phyloP scores from a whole-genome alignment of 2,113 vertebrate species.

The Myrmecobius fasciatus region DNA sequence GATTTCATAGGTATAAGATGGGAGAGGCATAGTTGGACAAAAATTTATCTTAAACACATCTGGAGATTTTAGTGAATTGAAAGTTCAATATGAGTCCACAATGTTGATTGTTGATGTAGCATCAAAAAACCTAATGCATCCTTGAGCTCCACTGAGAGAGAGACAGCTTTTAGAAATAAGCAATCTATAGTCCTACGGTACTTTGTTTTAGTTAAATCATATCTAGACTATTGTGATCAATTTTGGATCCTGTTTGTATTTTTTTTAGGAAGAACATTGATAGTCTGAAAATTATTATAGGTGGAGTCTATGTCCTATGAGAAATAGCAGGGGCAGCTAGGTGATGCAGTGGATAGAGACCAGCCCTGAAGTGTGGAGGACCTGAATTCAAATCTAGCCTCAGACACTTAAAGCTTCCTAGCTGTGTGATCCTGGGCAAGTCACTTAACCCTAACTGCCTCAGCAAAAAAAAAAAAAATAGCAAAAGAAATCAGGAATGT shows the following conservation, averaged over 20 bases:
- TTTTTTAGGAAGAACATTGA: background rate
- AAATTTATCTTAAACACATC: background rate
- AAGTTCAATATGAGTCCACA: background rate
- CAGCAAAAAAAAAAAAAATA: too few relatives aligned
- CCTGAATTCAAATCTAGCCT: too few relatives aligned
- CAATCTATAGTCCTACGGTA: background rate
- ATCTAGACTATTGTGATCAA: background rate
- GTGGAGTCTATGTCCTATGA: background rate
- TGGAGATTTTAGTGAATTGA: background rate
- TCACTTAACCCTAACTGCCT: too few relatives aligned
- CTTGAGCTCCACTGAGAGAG: background rate
- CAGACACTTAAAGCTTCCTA: too few relatives aligned
- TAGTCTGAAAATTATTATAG: background rate
- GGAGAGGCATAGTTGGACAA: background rate
- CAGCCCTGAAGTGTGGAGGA: too few relatives aligned
- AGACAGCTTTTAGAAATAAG: background rate
- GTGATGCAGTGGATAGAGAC: too few relatives aligned
- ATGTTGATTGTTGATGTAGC: background rate
- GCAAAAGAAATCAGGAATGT: background rate
- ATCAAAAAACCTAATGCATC: background rate
- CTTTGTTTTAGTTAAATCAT: background rate
- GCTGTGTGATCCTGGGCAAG: too few relatives aligned
- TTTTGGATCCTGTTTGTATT: background rate
- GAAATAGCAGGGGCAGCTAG: too few relatives aligned
- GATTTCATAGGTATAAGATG: background rate